Conservation (phyloP, 1,140 invertebrate species). For the Procambarus clarkii region DNA sequence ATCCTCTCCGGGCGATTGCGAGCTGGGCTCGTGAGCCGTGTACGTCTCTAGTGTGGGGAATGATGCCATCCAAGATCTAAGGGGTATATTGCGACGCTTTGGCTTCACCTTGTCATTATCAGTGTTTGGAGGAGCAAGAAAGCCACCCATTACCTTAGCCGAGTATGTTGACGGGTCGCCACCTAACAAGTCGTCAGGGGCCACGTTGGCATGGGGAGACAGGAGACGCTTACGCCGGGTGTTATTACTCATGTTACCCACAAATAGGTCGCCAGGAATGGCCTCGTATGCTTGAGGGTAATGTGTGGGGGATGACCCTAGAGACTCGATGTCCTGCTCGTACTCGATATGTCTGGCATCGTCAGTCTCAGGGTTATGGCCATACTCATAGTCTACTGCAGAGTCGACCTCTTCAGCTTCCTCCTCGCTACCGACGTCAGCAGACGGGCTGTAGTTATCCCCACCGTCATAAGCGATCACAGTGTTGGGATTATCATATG, state of each 20-base stretch:
- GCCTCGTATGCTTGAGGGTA: slow-evolving; percentile 13
- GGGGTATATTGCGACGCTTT: slow-evolving; percentile 3
- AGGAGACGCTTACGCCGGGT: background rate
- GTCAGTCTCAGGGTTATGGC: slow-evolving; percentile 22
- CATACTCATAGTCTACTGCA: slow-evolving; percentile 29
- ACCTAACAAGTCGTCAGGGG: background rate
- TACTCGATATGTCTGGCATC: slow-evolving; percentile 25
- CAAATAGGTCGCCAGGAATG: slow-evolving; percentile 7
- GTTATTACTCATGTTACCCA: slow-evolving; percentile 9
- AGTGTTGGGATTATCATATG: background rate
- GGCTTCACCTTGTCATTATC: background rate
- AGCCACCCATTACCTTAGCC: background rate
- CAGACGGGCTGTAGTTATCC: background rate
- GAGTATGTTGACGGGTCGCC: slow-evolving; percentile 4
- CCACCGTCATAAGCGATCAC: background rate
- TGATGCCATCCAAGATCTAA: slow-evolving; percentile 53
- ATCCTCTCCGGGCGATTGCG: background rate
- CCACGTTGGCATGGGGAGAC: background rate
- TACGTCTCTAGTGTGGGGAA: slow-evolving; percentile 30
- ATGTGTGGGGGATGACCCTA: background rate
- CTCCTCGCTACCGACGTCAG: background rate
- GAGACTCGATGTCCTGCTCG: slow-evolving; percentile 10
- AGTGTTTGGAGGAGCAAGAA: background rate
- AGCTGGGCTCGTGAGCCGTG: background rate
- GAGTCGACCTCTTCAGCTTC: background rate